Evolutionary conservation across 2,888 invertebrate genomes (phyloP).

Genomic region (Podotricha telesiphe): DNA sequence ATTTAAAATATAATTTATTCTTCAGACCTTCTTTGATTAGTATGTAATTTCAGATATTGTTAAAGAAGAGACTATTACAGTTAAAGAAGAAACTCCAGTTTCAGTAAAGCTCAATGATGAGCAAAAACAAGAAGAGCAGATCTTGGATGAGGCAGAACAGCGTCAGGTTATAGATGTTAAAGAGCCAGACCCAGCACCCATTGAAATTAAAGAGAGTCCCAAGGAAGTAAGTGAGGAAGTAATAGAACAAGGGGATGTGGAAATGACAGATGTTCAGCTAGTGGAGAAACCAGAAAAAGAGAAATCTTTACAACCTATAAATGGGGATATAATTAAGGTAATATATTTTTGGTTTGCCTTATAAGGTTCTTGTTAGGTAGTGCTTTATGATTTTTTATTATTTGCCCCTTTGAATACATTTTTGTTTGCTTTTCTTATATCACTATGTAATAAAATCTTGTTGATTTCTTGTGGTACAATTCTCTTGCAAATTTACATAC

Average conservation of each 20-base stretch:
- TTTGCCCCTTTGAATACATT: too few species aligned
- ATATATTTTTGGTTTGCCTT: background rate
- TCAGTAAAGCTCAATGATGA: constrained; percentile 38
- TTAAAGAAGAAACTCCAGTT: constrained; percentile 43
- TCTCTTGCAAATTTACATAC: too few species aligned
- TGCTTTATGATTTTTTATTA: too few species aligned
- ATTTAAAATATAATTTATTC: too few species aligned
- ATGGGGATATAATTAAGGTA: constrained; percentile 74
- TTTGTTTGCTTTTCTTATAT: too few species aligned
- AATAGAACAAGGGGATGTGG: constrained; percentile 54
- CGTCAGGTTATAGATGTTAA: constrained; percentile 26
- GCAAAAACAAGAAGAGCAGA: constrained; percentile 29
- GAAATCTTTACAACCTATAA: constrained; percentile 62
- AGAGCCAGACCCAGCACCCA: constrained; percentile 27
- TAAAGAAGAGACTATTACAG: constrained; percentile 31
- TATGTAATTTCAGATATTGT: constrained; percentile 23
- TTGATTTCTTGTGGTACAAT: too few species aligned
- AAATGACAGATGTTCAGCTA: constrained; percentile 60
- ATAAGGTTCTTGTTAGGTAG: background rate
- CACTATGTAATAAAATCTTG: too few species aligned
- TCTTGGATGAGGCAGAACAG: constrained; percentile 21
- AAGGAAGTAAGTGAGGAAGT: constrained; percentile 46
- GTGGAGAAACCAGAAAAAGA: constrained; percentile 57
- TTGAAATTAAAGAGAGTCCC: constrained; percentile 40
- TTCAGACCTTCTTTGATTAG: background rate